A percentile compares a stretch with the other conserved stretches of the same genome.
phyloP scores from a whole-genome alignment of 1,140 invertebrate genomes.

The Arctopsyche grandis region DNA sequence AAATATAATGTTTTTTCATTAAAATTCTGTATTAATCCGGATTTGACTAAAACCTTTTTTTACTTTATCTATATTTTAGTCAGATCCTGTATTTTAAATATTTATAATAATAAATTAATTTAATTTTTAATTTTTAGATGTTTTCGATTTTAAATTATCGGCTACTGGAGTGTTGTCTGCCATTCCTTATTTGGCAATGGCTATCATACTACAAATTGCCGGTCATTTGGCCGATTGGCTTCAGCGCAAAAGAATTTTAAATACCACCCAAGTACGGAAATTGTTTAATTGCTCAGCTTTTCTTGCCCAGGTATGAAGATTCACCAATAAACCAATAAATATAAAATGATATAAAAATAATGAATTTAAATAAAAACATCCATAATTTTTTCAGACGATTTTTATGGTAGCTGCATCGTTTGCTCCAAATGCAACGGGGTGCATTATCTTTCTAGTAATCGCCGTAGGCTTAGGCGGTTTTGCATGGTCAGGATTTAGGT shows the following conservation, averaged over 20 bases:
- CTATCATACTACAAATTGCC: conserved; percentile 78
- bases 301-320: conserved; percentile 65
- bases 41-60: background rate
- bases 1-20: conserved; percentile 7
- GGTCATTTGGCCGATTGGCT: conserved; percentile 86
- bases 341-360: background rate
- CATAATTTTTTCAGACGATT: conserved; percentile 72
- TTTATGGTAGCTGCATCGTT: conserved; percentile 86
- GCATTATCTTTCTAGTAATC: conserved; percentile 81
- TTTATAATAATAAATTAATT: no score
- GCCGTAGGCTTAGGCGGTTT: conserved; percentile 90
- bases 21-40: background rate
- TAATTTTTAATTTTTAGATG: conserved; percentile 73
- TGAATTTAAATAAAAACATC: background rate
- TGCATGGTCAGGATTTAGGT: conserved; percentile 89
- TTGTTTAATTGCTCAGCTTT: conserved; percentile 84
- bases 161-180: conserved; percentile 85
- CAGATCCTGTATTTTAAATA: conserved; percentile 38
- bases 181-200: conserved; percentile 88
- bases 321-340: background rate
- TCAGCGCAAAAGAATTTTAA: conserved; percentile 70
- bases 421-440: conserved; percentile 70
- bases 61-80: conserved; percentile 16
- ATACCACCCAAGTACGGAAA: conserved; percentile 79
- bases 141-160: conserved; percentile 75